Evolutionary conservation across 2,113 vertebrate species (phyloP), one percentile per base, ranked within the genome.

Genomic region (Todiramphus chloris): DNA sequence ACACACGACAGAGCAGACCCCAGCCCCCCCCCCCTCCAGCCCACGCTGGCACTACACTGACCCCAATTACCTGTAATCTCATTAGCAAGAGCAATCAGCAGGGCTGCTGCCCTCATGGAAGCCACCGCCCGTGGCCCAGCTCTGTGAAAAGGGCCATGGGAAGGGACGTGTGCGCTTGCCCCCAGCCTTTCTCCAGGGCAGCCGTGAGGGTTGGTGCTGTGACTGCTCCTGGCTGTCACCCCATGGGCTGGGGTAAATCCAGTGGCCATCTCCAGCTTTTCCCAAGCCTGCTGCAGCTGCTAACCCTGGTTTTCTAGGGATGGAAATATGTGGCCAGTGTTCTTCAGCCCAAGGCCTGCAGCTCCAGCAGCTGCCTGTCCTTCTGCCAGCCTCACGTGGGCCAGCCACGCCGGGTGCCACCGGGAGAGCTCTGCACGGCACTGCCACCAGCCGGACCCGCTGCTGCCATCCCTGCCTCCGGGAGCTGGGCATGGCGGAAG

Each of bases 311-410:
- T 87, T 83, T 30, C 25, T 15, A 3, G 59, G 39, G 30, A 5
- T 1, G 13, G 53, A 9, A 35, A 31, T 6, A 5, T 12, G 0
- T 0, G 27, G 68, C 37, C 0, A 3, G 28, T 0, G 2, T 24
- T 23, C 39, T 73, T 23, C 64, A 31, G 44, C 60, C 78, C 53
- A 1, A 19, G 6, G 31, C 37, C 14, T 21, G 6, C 1, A 1
- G 56, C 33, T 23, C 63, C 0, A 0, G 79, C 41, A 27, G 59
- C 75, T 41, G 11, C 53, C 68, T 2, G 5, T 37, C 59, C 84
- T 33, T 14, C 66, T 28, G 66, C 59, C 9, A 2, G 59, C 43
- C 48, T 41, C 70, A 9, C 3, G 3, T 3, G 80, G 84, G 3
- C 5, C 0, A 10, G 4, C 14, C 75, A 14, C 0, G 1, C 20